Evolutionary conservation across 2,888 invertebrate species (phyloP), one percentile per base, ranked within the genome.

Genomic region (Argyresthia albistria): DNA sequence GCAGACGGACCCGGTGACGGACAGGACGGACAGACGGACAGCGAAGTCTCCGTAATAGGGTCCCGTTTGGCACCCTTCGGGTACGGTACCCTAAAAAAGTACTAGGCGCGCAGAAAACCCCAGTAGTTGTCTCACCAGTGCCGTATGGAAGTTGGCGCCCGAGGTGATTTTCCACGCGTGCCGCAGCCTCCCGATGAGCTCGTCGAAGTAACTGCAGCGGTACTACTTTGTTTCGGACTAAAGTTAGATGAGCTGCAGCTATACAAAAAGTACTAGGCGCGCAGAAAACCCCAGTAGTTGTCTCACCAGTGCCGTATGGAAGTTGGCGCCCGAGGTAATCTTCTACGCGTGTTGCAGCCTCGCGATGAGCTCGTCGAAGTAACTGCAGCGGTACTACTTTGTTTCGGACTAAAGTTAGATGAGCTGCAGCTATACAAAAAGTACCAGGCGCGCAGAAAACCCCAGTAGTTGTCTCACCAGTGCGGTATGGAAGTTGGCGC

Each of bases 251-350:
- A 96, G 94, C 7, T 25, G 4, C 12, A 42, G 64, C 95, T 14
- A n/a, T 8, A 10, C 35, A 47, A 48, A 35, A n/a, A 49, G 12
- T 9, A 42, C 93, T 67, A 46, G 10, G n/a, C n/a, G n/a, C n/a
- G n/a, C n/a, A n/a, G n/a, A n/a, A n/a, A n/a, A 96, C n/a, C n/a
- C 43, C 11, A 0, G 46, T 35, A 64, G 77, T 78, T 82, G n/a
- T n/a, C n/a, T n/a, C n/a, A 96, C 96, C 90, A 97, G 73, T 51
- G 95, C 94, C 50, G 91, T 91, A 72, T 96, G 95, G 73, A 95
- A 94, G 57, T 93, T 93, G 35, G 91, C 90, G 65, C 93, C 91
- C 37, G 91, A 91, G 4, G 93, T 93, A 57, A 96, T 93, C 87
- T 93, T 95, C 79, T 93, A 95, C 8, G 96, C 93, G 62, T 91